Percentiles rank a stretch among this genome's conserved stretches.
These are phyloP conservation scores for Brachyptera putata DNA, from an alignment of 2,888 invertebrate genomes.

Conservation along the genomic window DNA sequence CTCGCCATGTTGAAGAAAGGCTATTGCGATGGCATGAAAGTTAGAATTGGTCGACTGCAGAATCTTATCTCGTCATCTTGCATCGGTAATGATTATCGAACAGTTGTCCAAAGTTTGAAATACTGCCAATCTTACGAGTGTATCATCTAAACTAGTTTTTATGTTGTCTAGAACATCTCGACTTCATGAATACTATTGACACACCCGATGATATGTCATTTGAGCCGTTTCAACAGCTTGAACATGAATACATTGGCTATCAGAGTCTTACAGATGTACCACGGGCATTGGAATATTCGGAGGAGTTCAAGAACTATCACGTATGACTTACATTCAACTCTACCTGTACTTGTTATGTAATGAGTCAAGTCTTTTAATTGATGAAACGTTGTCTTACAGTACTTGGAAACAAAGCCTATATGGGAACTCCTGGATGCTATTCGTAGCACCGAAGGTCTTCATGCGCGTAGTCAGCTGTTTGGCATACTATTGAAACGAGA, in stretches of 20 bases:
- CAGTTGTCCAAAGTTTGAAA: neutral
- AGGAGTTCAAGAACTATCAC: conserved; percentile 53
- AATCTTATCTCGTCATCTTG: conserved; percentile 98
- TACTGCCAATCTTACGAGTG: neutral
- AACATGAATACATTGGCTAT: conserved; percentile 90
- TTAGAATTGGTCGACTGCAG: conserved; percentile 88
- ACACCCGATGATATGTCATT: conserved; percentile 71
- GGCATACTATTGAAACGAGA: conserved; percentile 77
- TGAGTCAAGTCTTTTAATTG: too few species aligned
- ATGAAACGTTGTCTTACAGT: conserved; percentile 45
- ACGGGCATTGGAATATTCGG: conserved; percentile 68
- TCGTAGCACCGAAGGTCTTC: conserved; percentile 65
- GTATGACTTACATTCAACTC: conserved; percentile 40
- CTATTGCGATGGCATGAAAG: conserved; percentile 92
- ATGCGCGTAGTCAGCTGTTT: conserved; percentile 76
- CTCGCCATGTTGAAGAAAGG: conserved; percentile 97
- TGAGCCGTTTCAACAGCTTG: conserved; percentile 80
- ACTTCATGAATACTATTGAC: conserved; percentile 80
- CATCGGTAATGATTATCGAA: conserved; percentile 57
- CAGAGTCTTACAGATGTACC: conserved; percentile 95
- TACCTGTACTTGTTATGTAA: neutral
- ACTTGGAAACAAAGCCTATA: conserved; percentile 61
- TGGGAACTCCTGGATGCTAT: conserved; percentile 71
- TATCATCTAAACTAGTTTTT: too few species aligned
- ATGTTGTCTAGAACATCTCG: conserved; percentile 75